Percentiles rank a stretch among this genome's conserved stretches.
Conservation (phyloP, 2,797 vertebrate genomes). For the Peromyscus aztecus region DNA sequence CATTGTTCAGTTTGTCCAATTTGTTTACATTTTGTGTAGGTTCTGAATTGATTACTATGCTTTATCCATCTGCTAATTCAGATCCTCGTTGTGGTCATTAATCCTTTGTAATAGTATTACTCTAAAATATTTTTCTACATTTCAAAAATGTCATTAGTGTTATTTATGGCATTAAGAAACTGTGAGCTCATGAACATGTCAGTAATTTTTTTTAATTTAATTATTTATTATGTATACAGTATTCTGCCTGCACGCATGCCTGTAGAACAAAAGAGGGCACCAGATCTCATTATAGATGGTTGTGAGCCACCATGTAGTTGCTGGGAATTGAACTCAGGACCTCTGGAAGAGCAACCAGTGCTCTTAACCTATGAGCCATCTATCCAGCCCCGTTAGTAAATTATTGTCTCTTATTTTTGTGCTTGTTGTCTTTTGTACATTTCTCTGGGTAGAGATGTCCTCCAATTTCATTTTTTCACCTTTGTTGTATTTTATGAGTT, state of each 20-base stretch:
- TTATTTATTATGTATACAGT: no score
- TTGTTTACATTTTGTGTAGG: not conserved
- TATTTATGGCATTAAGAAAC: not conserved
- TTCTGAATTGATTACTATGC: not conserved
- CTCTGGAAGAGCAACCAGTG: no score
- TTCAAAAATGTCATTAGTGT: not conserved
- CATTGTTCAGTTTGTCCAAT: not conserved
- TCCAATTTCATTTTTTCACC: not conserved
- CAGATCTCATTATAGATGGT: no score
- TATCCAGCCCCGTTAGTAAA: not conserved
- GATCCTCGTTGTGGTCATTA: not conserved
- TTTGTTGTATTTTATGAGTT: not conserved
- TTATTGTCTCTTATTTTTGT: not conserved
- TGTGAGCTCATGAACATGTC: not conserved
- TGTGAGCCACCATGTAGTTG: no score
- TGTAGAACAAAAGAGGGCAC: no score
- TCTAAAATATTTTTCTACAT: not conserved
- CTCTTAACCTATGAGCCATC: no score
- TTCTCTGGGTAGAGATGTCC: not conserved
- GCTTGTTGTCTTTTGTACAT: not conserved
- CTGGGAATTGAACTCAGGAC: no score
- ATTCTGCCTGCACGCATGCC: no score
- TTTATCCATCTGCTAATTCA: not conserved
- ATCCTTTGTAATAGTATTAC: not conserved
- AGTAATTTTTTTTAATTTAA: not conserved